Evolutionary conservation across 2,888 invertebrate species (phyloP).

Genomic region (Melitaea athalia): DNA sequence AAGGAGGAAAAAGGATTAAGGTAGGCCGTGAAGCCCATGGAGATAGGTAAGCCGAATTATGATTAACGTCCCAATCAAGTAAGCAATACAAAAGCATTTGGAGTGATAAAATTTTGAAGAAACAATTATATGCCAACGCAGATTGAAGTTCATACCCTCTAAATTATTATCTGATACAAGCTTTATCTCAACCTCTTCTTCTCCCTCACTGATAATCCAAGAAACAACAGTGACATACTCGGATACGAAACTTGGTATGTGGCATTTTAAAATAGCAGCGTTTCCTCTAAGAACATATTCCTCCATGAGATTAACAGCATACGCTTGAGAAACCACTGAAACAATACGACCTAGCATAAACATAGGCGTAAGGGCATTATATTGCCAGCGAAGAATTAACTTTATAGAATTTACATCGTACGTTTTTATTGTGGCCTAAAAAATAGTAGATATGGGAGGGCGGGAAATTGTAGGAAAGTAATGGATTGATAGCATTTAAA

Average conservation of each 20-base stretch:
- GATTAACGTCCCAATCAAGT: constrained; percentile 56
- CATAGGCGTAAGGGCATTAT: constrained; percentile 36
- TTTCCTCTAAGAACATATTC: constrained; percentile 95
- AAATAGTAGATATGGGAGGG: constrained; percentile 2
- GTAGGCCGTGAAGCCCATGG: constrained; percentile 85
- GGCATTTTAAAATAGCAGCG: constrained; percentile 95
- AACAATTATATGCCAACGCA: neutral
- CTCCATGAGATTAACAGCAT: constrained; percentile 95
- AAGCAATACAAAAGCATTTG: constrained; percentile 23
- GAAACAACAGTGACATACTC: constrained; percentile 93
- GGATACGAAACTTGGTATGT: constrained; percentile 95
- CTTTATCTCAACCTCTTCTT: constrained; percentile 75
- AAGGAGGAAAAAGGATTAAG: constrained; percentile 78
- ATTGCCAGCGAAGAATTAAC: constrained; percentile 25
- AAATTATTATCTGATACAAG: constrained; percentile 63
- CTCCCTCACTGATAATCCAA: constrained; percentile 91
- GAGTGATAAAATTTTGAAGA: neutral
- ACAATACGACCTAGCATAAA: constrained; percentile 58
- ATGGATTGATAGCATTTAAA: constrained; percentile 5
- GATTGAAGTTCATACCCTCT: constrained; percentile 59
- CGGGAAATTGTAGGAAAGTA: constrained; percentile 27
- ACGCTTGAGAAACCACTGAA: constrained; percentile 95
- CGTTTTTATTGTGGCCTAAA: neutral
- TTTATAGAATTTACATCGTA: neutral
- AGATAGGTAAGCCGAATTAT: constrained; percentile 62